A percentile compares a stretch with the other conserved stretches of the same genome.
These are phyloP conservation scores for Lerema accius DNA, from an alignment of 1,140 invertebrate species.

Conservation along the genomic window DNA sequence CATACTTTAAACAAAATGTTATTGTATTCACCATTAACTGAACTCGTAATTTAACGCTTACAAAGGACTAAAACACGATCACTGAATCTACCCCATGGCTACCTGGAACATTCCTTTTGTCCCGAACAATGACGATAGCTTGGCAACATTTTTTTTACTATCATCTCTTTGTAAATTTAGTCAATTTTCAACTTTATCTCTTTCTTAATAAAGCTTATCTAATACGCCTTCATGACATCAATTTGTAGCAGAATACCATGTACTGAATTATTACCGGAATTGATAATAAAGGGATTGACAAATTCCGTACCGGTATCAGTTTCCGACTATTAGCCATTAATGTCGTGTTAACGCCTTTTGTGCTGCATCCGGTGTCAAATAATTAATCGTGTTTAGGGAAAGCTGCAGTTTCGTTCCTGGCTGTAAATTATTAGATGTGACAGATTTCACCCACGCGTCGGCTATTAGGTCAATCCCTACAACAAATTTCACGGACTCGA, in stretches of 20 bases:
- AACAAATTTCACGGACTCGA: too few relatives aligned
- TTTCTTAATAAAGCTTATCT: background rate
- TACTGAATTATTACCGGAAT: slow-evolving; percentile 70
- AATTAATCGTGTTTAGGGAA: slow-evolving; percentile 20
- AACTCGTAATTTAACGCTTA: slow-evolving; percentile 37
- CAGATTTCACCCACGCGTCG: background rate
- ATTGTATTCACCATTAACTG: slow-evolving; percentile 5
- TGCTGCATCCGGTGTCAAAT: slow-evolving; percentile 50
- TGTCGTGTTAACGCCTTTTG: slow-evolving; percentile 67
- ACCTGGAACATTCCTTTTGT: slow-evolving; percentile 55
- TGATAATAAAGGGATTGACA: slow-evolving; percentile 69
- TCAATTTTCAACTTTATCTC: slow-evolving; percentile 10
- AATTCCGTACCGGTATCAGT: slow-evolving; percentile 69
- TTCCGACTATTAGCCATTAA: slow-evolving; percentile 77
- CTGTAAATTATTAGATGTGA: background rate
- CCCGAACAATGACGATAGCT: slow-evolving; percentile 49
- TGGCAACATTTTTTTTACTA: slow-evolving; percentile 24
- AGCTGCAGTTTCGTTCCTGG: background rate
- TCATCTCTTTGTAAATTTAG: slow-evolving; percentile 1
- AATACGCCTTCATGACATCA: background rate
- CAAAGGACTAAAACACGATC: slow-evolving; percentile 33
- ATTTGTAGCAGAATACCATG: slow-evolving; percentile 4
- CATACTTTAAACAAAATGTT: too few relatives aligned
- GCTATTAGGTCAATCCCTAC: too few relatives aligned
- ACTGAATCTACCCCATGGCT: slow-evolving; percentile 47